Conservation (phyloP, 2,113 vertebrate species). For the Climacteris rufus region DNA sequence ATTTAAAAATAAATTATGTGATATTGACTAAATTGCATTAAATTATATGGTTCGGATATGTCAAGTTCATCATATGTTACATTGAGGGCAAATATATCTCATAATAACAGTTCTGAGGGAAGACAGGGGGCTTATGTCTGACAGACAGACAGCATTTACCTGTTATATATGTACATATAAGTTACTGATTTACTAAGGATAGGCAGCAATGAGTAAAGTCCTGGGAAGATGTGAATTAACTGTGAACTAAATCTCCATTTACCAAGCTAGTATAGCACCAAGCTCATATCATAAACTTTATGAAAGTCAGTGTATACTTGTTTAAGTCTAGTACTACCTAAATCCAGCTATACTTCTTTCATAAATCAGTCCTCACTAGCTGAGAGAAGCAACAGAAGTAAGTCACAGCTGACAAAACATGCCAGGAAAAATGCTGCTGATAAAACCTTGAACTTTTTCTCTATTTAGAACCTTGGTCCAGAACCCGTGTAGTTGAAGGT, state of each 20-base stretch:
- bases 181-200: not conserved
- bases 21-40: not conserved
- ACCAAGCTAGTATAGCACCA: not conserved
- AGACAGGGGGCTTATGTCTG: not conserved
- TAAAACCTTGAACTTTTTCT: not conserved
- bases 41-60: constrained; percentile 7
- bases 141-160: not conserved
- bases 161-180: not conserved
- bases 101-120: not conserved
- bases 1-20: not conserved
- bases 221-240: not conserved
- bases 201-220: not conserved
- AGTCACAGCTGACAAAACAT: not conserved
- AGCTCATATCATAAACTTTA: not conserved
- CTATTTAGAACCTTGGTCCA: not conserved
- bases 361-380: not conserved
- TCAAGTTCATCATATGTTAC: not conserved
- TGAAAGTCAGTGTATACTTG: not conserved
- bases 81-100: not conserved
- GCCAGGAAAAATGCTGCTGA: not conserved
- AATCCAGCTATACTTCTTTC: not conserved
- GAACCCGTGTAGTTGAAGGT: not conserved
- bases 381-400: not conserved
- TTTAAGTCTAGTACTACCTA: not conserved
- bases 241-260: not conserved